These are phyloP conservation scores for Nannoperca australis DNA, from an alignment of 2,797 vertebrate genomes.

Conservation along the genomic window DNA sequence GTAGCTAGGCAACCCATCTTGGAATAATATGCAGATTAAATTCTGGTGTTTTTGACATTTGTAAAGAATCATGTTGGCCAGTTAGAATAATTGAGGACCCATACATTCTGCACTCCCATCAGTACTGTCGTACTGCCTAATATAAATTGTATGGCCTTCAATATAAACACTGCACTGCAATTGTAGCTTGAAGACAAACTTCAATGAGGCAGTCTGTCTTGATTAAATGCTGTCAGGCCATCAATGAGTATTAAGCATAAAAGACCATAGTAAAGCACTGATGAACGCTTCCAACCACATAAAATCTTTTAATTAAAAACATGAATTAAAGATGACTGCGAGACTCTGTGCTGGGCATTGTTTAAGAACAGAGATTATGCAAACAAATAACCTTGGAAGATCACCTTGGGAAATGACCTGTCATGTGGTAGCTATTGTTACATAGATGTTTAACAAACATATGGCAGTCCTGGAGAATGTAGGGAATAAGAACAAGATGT, in stretches of 20 bases:
- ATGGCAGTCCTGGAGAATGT: neutral
- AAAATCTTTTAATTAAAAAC: slow-evolving; percentile 60
- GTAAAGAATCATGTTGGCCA: slow-evolving; percentile 26
- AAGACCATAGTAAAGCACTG: slow-evolving; percentile 64
- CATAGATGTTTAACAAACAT: slow-evolving; percentile 27
- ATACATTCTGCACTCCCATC: neutral
- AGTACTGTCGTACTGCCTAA: slow-evolving; percentile 12
- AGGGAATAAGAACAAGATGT: slow-evolving; percentile 5
- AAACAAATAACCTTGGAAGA: slow-evolving; percentile 48
- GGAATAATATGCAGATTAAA: slow-evolving; percentile 39
- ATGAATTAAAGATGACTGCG: slow-evolving; percentile 49
- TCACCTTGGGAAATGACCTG: slow-evolving; percentile 43
- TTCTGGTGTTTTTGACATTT: slow-evolving; percentile 48
- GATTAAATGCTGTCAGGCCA: slow-evolving; percentile 59
- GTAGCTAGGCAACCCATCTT: slow-evolving; percentile 33
- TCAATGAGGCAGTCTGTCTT: slow-evolving; percentile 42
- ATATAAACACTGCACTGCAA: slow-evolving; percentile 17
- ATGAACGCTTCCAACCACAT: slow-evolving; percentile 58
- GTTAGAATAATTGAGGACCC: slow-evolving; percentile 25
- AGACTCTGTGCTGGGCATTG: slow-evolving; percentile 27
- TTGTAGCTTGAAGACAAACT: slow-evolving; percentile 46
- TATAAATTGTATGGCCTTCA: slow-evolving; percentile 31
- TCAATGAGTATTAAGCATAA: slow-evolving; percentile 64
- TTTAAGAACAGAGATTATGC: slow-evolving; percentile 50
- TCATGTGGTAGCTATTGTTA: slow-evolving; percentile 22